Base-by-base conservation (phyloP, 2,113 vertebrate species). In the Spea multiplicata region DNA sequence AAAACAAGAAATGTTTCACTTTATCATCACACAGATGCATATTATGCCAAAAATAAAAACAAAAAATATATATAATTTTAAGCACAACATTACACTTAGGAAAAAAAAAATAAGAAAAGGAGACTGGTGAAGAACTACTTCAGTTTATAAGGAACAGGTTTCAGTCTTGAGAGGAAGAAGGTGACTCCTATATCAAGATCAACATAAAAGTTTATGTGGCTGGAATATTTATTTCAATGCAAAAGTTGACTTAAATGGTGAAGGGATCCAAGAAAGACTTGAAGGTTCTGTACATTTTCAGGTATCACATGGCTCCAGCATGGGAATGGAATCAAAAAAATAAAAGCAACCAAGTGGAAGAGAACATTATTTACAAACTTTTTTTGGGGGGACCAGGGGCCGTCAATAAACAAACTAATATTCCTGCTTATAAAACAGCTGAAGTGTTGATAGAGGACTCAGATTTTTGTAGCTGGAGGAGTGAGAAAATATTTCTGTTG, bases 21-120 rank as follows among this genome's bases (percentile, higher is more conserved):
- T 83, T 83, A 82, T 81, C 77, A 78, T 82, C 80, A 81, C 87
- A 83, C 75, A 67, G 61, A 74, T 16, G 69, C 75, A 78, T 87
- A 85, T 84, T 83, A 83, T 79, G 84, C 81, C 85, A 86, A 77
- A 86, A 78, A 78, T 83, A 82, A 86, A 86, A 85, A 84, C 30
- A 83, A 82, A 70, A 68, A 74, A 82, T 85, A 86, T 85, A 83
- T 83, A 81, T 68, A 55, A 64, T 55, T 82, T 55, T 67, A 55
- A 74, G 73, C 7, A 75, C 73, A 82, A 82, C 74, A 57, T 73
- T 80, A 74, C 71, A 52, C 9, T 48, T 66, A 49, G 64, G 17
- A 65, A 48, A 50, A 16, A 62, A 45, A 61, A n/a, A 30, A 64
- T 57, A 53, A 17, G n/a, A 13, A 13, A 17, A 30, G 17, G 5